Percentiles rank a stretch among this genome's conserved stretches.
Conservation (phyloP, 2,797 vertebrate genomes). For the Harpagifer antarcticus region DNA sequence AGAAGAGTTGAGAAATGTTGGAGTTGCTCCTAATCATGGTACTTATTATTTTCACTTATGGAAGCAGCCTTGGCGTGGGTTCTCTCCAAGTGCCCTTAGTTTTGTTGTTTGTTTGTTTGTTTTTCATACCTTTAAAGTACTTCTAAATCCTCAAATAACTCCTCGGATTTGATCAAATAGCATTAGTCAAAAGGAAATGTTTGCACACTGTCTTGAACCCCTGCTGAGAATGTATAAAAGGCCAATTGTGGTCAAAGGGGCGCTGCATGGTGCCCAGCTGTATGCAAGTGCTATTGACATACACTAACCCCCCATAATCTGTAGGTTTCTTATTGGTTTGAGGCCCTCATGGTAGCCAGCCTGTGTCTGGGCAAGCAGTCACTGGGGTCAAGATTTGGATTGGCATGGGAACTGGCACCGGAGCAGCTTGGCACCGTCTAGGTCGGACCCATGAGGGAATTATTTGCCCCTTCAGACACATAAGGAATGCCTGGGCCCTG, state of each 20-base stretch:
- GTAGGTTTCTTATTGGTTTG: constrained; percentile 53
- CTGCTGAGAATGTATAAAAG: constrained; percentile 46
- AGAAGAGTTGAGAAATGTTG: no score
- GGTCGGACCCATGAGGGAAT: constrained; percentile 69
- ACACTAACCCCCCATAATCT: constrained; percentile 26
- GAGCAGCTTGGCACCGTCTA: constrained; percentile 58
- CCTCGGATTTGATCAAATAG: constrained; percentile 17
- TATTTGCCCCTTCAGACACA: constrained; percentile 72
- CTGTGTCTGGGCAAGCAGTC: constrained; percentile 49
- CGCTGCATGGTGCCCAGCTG: constrained; percentile 55
- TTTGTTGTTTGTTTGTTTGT: no score
- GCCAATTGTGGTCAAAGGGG: constrained; percentile 57
- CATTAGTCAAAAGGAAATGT: constrained; percentile 39
- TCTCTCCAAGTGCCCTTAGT: no score
- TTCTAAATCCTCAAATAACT: neutral
- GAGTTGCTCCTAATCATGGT: no score
- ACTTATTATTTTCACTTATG: no score
- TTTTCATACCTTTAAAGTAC: neutral
- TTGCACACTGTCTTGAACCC: constrained; percentile 34
- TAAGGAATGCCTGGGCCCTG: constrained; percentile 73
- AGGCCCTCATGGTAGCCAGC: constrained; percentile 42
- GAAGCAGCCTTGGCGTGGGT: no score
- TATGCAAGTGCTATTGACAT: constrained; percentile 55
- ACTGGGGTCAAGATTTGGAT: constrained; percentile 61
- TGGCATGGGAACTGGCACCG: constrained; percentile 80